Base-by-base conservation (phyloP, 2,888 invertebrate genomes). In the Hymenopus coronatus region DNA sequence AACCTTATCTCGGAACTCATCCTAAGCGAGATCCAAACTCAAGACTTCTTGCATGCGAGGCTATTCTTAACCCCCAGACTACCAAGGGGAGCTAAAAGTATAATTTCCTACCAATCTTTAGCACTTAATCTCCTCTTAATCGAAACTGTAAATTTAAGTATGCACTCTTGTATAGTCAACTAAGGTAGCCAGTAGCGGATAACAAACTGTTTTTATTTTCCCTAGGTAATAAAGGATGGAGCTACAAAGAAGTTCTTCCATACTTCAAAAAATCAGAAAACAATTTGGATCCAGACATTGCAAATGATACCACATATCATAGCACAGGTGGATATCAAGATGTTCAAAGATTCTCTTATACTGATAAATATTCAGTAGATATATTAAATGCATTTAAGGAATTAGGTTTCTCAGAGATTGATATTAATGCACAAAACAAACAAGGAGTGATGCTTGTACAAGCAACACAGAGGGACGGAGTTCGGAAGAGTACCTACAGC, bases 221-320 rank as follows among this genome's bases (percentile, higher is more conserved):
- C n/a, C n/a, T 14, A 82, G 98, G 98, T 0, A 98, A 98, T 92
- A 94, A 95, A 0, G 98, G 98, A 20, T 98, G 98, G 98, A 96
- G 96, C 12, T 98, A 97, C 93, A 94, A 96, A 82, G 95, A 97
- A 90, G 96, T 98, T 3, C 93, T 98, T 86, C 97, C 96, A 3
- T 98, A 98, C 92, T 98, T 98, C 92, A 94, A 96, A 33, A 98
- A 98, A 93, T 97, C 97, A 0, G 98, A 98, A 93, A 98, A 98
- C 93, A 97, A 97, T 92, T 94, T 97, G 40, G 85, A 85, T 25
- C 15, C 15, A 40, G 40, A 85, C n/a, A 85, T 40, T 6, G 85
- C 40, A 1, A 83, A 46, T 3, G 28, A 88, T 33, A 28, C 40
- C 6, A 27, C 15, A 20, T 83, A 88, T 28, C 88, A 88, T 46